phyloP scores from a whole-genome alignment of 2,113 vertebrate genomes.

The Upupa epops region DNA sequence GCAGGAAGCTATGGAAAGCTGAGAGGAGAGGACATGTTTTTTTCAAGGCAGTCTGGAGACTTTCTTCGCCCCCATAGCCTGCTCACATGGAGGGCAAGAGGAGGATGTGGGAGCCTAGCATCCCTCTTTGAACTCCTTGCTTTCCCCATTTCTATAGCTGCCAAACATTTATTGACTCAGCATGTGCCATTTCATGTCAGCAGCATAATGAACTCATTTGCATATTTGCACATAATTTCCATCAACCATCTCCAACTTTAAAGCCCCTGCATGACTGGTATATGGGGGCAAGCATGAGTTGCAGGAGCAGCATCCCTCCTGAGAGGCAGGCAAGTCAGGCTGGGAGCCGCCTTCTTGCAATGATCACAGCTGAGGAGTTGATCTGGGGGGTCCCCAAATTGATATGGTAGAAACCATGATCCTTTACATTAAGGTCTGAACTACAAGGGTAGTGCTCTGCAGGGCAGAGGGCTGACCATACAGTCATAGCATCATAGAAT shows the following conservation, averaged over 20 bases:
- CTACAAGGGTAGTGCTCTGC: accelerated
- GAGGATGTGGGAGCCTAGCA: background rate
- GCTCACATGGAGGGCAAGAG: background rate
- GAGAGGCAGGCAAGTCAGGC: accelerated
- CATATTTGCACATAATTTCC: constrained; percentile 30
- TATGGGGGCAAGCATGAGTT: accelerated
- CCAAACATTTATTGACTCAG: background rate
- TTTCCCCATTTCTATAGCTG: background rate
- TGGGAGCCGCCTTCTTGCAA: background rate
- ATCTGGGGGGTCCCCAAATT: background rate
- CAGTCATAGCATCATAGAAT: no score
- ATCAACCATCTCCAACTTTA: background rate
- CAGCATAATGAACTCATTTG: constrained; percentile 18
- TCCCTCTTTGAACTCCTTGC: background rate
- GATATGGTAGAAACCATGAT: accelerated
- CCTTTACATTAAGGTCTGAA: accelerated
- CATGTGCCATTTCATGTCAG: constrained; percentile 9
- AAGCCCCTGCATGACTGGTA: accelerated
- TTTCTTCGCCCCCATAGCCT: background rate
- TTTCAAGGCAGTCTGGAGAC: background rate
- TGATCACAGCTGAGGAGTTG: background rate
- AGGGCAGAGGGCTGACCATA: background rate
- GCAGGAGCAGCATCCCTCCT: background rate
- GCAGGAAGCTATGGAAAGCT: background rate
- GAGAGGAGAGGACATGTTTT: background rate